Evolutionary conservation across 2,797 vertebrate genomes (phyloP), one percentile per base, ranked within the genome.

Genomic region (Alectoris magna): DNA sequence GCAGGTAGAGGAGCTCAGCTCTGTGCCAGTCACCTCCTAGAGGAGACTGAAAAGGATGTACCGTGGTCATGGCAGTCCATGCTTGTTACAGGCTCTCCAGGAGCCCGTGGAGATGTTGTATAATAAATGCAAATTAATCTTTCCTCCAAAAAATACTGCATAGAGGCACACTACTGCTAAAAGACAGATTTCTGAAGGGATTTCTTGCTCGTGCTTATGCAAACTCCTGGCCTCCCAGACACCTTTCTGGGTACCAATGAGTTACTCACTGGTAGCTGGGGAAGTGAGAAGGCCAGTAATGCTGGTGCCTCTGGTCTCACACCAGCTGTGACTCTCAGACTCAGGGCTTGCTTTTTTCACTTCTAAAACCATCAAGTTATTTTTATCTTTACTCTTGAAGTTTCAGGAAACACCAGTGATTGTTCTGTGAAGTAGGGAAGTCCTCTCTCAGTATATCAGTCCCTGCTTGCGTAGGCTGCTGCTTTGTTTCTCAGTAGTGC

Each of bases 391-490:
- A 49, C 44, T 90, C 71, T 21, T 31, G 73, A 91, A 84, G 70
- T 14, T 91, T 81, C 73, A 93, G 91, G 91, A 94, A 95, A 78
- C 79, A 39, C 60, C 67, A 87, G 70, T 75, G 76, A 89, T 89
- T 92, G 85, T 94, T 84, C 82, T 76, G 70, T 95, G 59, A 72
- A 86, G 92, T 48, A 80, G 88, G 91, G 84, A 92, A 73, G 60
- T 92, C 76, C 51, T 90, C 87, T 91, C 76, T 83, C 73, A 75
- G 29, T 46, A 21, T 67, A 63, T 89, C 76, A 51, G 46, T 78
- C 4, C 19, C 69, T 75, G 93, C 94, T 96, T 95, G 84, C 92
- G 31, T 79, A 91, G 92, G 91, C 91, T 92, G 79, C 90, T 93
- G 75, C 51, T 87, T 90, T 79, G 56, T 91, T 80, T 93, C 66